Percentiles rank a stretch among this genome's conserved stretches.
These are phyloP conservation scores for Tetheella fluctuosa DNA, from an alignment of 2,888 invertebrate species.

Conservation along the genomic window DNA sequence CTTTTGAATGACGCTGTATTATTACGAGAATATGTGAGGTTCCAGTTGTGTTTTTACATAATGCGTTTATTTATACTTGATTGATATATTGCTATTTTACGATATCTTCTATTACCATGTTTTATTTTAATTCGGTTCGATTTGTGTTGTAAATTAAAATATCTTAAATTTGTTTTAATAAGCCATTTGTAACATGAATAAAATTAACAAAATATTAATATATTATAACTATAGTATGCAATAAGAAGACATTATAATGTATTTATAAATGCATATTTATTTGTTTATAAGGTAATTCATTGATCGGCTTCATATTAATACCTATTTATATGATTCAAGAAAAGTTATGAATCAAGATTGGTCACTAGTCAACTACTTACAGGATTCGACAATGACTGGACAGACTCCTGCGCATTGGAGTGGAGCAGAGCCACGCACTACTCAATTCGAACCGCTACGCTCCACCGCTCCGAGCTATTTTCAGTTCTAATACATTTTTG, in stretches of 20 bases:
- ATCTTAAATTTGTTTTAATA: neutral
- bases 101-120: neutral
- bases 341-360: neutral
- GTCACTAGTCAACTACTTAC: neutral
- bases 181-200: neutral
- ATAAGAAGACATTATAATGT: neutral
- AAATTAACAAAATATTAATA: neutral
- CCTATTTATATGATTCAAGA: neutral
- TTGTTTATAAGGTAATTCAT: neutral
- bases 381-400: conserved; percentile 53
- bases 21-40: conserved; percentile 30
- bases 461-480: conserved; percentile 60
- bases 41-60: conserved; percentile 39
- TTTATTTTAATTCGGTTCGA: neutral
- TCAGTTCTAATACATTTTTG: conserved; percentile 50
- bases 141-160: neutral
- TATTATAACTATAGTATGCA: neutral
- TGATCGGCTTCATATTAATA: neutral
- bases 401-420: conserved; percentile 62
- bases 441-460: conserved; percentile 58
- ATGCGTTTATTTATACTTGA: conserved; percentile 14
- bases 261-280: neutral
- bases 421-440: conserved; percentile 58
- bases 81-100: neutral
- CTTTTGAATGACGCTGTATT: conserved; percentile 43